These are phyloP conservation scores for Mallateleia sp. DNA, from an alignment of 2,888 invertebrate species.

Conservation along the genomic window DNA sequence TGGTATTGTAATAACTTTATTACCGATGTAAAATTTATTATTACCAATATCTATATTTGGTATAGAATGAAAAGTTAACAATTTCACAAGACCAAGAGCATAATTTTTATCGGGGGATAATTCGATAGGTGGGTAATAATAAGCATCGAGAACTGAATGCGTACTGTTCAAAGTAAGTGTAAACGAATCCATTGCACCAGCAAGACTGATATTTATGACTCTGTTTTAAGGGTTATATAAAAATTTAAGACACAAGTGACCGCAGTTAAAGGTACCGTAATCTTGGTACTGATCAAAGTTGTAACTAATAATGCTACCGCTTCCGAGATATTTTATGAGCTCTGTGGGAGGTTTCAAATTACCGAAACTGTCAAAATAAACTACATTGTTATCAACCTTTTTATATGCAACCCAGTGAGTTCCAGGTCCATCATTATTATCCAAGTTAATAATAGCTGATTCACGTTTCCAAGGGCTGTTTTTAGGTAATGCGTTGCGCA, in stretches of 20 bases:
- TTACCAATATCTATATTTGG: constrained; percentile 85
- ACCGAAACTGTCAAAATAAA: constrained; percentile 88
- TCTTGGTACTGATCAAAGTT: constrained; percentile 83
- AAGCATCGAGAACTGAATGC: constrained; percentile 10
- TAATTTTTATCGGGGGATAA: constrained; percentile 78
- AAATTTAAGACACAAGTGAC: constrained; percentile 31
- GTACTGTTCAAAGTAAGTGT: not conserved
- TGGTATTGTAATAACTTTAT: constrained; percentile 80
- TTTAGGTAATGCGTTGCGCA: constrained; percentile 79
- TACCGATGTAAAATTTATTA: constrained; percentile 82
- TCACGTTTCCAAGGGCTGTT: constrained; percentile 16
- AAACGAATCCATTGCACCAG: constrained; percentile 79
- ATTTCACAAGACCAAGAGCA: constrained; percentile 83
- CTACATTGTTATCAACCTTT: constrained; percentile 82
- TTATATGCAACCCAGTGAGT: constrained; percentile 81
- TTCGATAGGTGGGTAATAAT: constrained; percentile 32
- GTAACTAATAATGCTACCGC: constrained; percentile 70
- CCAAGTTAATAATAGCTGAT: constrained; percentile 47
- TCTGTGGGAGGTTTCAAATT: constrained; percentile 85
- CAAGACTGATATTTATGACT: constrained; percentile 5
- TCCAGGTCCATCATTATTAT: constrained; percentile 80
- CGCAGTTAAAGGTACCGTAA: constrained; percentile 81
- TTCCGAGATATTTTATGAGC: constrained; percentile 80
- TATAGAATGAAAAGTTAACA: constrained; percentile 84
- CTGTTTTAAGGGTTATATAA: not conserved